These are phyloP conservation scores for Hippocampus kuda DNA, from an alignment of 2,797 vertebrate genomes.

Conservation along the genomic window DNA sequence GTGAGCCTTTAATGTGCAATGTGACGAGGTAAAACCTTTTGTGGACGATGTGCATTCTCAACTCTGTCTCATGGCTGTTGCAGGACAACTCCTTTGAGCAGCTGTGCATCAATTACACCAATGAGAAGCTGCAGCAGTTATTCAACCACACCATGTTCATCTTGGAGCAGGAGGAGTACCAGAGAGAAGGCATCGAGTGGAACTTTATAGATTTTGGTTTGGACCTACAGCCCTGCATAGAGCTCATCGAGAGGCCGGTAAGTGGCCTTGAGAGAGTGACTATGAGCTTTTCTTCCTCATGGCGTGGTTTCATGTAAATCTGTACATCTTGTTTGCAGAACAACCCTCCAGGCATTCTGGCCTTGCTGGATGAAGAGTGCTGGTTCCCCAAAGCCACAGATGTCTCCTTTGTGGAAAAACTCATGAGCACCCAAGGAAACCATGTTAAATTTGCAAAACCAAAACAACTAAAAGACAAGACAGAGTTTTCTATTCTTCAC, in stretches of 20 bases:
- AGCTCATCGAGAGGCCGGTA: constrained; percentile 79
- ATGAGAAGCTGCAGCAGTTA: constrained; percentile 90
- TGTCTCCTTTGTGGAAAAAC: constrained; percentile 90
- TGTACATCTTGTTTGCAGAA: constrained; percentile 66
- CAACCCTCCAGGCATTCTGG: constrained; percentile 90
- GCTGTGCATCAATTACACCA: constrained; percentile 91
- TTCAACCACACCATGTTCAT: constrained; percentile 97
- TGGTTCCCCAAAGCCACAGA: constrained; percentile 99
- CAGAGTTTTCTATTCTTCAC: constrained; percentile 86
- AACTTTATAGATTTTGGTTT: constrained; percentile 88
- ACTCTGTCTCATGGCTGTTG: constrained; percentile 15
- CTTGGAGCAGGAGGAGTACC: constrained; percentile 89
- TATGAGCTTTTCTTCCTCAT: neutral
- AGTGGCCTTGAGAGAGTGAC: constrained; percentile 29
- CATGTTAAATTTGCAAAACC: constrained; percentile 89
- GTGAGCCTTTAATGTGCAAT: neutral
- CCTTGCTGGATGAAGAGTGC: constrained; percentile 93
- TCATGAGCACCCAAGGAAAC: constrained; percentile 81
- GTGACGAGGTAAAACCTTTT: neutral
- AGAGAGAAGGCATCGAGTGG: constrained; percentile 91
- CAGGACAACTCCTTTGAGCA: constrained; percentile 92
- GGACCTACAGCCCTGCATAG: constrained; percentile 74
- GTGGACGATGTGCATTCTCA: neutral
- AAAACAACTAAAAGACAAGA: constrained; percentile 94
- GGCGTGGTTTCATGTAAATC: neutral